Conservation (phyloP, 2,797 vertebrate genomes). For the Semotilus atromaculatus region DNA sequence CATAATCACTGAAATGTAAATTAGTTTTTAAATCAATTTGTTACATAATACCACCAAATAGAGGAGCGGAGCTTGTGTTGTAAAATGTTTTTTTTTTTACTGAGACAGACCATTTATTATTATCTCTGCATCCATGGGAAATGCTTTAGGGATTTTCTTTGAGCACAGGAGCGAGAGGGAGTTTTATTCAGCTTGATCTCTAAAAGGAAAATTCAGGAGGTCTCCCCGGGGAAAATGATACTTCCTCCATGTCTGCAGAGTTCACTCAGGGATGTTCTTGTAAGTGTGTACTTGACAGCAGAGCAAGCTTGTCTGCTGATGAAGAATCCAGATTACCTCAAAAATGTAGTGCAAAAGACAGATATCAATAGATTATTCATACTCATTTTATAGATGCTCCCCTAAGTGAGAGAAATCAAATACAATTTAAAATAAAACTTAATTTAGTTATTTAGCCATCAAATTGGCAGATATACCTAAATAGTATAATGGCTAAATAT, state of each 20-base stretch:
- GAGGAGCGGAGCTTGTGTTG: slow-evolving; percentile 23
- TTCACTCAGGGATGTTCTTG: slow-evolving; percentile 64
- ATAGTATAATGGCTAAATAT: neutral
- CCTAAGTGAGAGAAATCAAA: neutral
- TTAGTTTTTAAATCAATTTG: slow-evolving; percentile 38
- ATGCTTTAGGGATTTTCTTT: slow-evolving; percentile 39
- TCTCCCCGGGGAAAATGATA: slow-evolving; percentile 58
- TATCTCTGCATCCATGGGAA: slow-evolving; percentile 46
- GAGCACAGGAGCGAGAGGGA: slow-evolving; percentile 51
- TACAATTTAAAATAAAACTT: neutral
- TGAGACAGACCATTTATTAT: slow-evolving; percentile 38
- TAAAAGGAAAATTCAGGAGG: slow-evolving; percentile 66
- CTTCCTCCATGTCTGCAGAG: slow-evolving; percentile 62
- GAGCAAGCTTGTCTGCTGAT: slow-evolving; percentile 66
- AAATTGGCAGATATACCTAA: neutral
- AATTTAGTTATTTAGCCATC: neutral
- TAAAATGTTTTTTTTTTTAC: slow-evolving; percentile 40
- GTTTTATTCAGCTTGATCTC: slow-evolving; percentile 61
- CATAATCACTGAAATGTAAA: neutral
- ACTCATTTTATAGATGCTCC: neutral
- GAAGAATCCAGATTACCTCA: slow-evolving; percentile 72
- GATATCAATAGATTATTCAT: neutral
- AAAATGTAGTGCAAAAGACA: slow-evolving; percentile 6
- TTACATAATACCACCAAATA: slow-evolving; percentile 43
- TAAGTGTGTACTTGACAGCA: slow-evolving; percentile 56